Base-by-base conservation (phyloP, 2,888 invertebrate genomes). In the Chymomyza caudatula region DNA sequence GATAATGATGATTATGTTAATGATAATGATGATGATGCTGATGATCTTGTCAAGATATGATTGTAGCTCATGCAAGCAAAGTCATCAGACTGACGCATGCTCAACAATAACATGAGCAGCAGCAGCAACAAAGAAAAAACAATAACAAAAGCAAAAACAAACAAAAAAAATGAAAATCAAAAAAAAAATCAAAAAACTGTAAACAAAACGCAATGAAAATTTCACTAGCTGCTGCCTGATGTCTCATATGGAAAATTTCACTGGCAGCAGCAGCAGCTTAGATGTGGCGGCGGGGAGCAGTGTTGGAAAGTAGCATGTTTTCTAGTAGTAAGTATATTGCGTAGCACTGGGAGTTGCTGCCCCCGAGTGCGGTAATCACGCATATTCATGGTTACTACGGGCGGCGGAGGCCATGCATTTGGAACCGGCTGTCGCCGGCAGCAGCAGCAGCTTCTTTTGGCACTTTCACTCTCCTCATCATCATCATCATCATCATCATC, bases 191-290 rank as follows among this genome's bases (percentile, higher is more conserved):
- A 52, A 53, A 52, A 71, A 68, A 71, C 67, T 71, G 84, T 80
- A 80, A 80, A 72, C 73, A 81, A 58, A 71, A 53, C 29, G 53
- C 53, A 54, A 71, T 63, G 76, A 73, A 78, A 79, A 81, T 82
- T 85, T 79, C 85, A 74, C 79, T 85, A 69, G 60, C 56, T 56
- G 53, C 60, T 4, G 6, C n/a, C 20, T 4, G 8, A 5, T 69
- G 81, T 56, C 73, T 67, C 85, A 80, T 85, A 77, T 83, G 81
- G 81, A 74, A 85, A 85, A 85, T 82, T 82, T 82, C 86, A 82
- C 85, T 81, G 83, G 80, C 86, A 81, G 77, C 83, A 85, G 64
- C 63, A 52, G n/a, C 29, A 29, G 6, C 37, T n/a, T 49, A 11
- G 22, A 17, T 5, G 13, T 4, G 2, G 5, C 6, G 25, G 44